These are phyloP conservation scores for Philopotamus ludificatus DNA, from an alignment of 1,140 invertebrate species.

Conservation along the genomic window DNA sequence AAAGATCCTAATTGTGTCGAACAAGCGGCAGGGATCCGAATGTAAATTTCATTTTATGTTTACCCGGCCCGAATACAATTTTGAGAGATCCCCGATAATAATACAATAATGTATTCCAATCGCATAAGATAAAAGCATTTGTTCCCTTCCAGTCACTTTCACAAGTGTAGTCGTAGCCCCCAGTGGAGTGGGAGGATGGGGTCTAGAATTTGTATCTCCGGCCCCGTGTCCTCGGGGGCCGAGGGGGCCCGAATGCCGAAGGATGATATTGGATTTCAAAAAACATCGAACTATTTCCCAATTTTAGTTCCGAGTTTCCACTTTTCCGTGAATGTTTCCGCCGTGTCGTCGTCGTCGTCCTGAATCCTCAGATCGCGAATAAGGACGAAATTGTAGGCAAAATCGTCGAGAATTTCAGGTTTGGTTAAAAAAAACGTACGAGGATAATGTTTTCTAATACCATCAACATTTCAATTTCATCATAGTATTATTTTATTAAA, in stretches of 20 bases:
- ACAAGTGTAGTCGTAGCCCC: slow-evolving; percentile 10
- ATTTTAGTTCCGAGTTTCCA: slow-evolving; percentile 32
- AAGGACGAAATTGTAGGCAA: background rate
- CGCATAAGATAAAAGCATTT: slow-evolving; percentile 26
- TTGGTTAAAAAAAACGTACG: too few relatives aligned
- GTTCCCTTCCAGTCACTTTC: slow-evolving; percentile 12
- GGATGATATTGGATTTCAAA: slow-evolving; percentile 37
- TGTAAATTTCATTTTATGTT: slow-evolving; percentile 14
- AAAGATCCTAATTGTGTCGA: slow-evolving; percentile 11
- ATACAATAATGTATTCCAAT: slow-evolving; percentile 32
- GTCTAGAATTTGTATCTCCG: slow-evolving; percentile 22
- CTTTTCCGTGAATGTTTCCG: slow-evolving; percentile 11
- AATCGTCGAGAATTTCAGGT: background rate
- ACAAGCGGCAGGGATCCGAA: background rate
- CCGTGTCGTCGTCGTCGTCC: background rate
- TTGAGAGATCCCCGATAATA: slow-evolving; percentile 18
- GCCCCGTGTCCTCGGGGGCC: slow-evolving; percentile 3
- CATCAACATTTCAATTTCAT: too few relatives aligned
- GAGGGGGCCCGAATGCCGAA: slow-evolving; percentile 26
- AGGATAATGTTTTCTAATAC: too few relatives aligned
- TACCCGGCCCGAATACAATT: slow-evolving; percentile 8
- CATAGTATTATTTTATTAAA: too few relatives aligned
- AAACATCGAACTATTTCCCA: slow-evolving; percentile 38
- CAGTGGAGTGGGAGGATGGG: background rate
- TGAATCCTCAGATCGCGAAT: background rate